Evolutionary conservation across 2,888 invertebrate genomes (phyloP), one percentile per base, ranked within the genome.

Genomic region (Protophormia terraenovae): DNA sequence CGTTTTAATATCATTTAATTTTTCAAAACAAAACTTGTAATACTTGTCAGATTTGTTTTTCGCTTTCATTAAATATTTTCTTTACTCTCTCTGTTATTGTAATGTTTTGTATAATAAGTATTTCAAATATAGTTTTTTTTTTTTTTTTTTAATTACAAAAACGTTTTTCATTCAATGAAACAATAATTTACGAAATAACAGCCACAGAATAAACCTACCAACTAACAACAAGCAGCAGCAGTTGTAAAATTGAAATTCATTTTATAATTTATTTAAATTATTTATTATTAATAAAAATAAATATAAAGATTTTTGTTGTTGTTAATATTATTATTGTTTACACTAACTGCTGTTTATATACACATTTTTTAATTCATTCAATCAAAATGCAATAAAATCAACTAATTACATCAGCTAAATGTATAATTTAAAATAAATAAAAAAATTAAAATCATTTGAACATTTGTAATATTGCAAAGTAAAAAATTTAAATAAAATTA

Each of bases 321-420:
- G 12, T 78, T 77, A 19, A 35, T 64, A 12, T 41, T 50, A 7
- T 41, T 53, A 19, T 53, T 64, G 27, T 64, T 64, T 27, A 6
- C 50, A 50, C 50, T 50, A 8, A 12, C 22, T 22, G 6, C 8
- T 50, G 1, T 22, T 50, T 50, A 50, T 50, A 47, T 8, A 47
- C 8, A 47, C 0, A 14, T 50, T 27, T 71, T 47, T 19, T 16
- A 47, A 66, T 66, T 80, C 50, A 69, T 69, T 77, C 72, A 77
- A 77, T 85, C 73, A 82, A 84, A 87, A 84, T 86, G 88, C 86
- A 88, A 88, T 87, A 84, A 87, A 87, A 76, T 85, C 86, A 86
- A 87, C 83, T 86, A 86, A 86, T 88, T 88, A 87, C 88, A 88
- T 88, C 88, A 88, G 88, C 87, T 87, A 87, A 86, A 87, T 78